These are phyloP conservation scores for Bimastos eiseni DNA, from an alignment of 2,888 invertebrate genomes.

Conservation along the genomic window DNA sequence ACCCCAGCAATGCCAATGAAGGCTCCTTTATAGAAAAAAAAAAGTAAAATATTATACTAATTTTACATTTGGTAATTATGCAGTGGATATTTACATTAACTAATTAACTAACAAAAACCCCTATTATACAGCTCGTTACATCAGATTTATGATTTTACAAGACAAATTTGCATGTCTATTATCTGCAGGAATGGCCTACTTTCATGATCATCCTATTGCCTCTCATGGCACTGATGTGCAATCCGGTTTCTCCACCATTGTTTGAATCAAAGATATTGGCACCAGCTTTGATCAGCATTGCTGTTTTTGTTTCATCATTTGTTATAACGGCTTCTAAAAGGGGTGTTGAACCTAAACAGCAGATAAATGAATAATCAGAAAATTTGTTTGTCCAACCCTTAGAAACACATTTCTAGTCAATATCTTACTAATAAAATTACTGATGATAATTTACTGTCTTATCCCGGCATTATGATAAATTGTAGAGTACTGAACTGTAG, in stretches of 20 bases:
- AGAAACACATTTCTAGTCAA: neutral
- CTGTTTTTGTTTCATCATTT: neutral
- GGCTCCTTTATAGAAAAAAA: neutral
- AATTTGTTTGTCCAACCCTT: neutral
- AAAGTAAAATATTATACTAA: neutral
- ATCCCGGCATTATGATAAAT: neutral
- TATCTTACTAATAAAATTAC: no score
- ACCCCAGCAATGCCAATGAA: neutral
- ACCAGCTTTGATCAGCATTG: conserved; percentile 26
- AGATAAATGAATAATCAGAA: neutral
- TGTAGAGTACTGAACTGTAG: neutral
- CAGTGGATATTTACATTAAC: neutral
- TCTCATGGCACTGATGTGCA: conserved; percentile 39
- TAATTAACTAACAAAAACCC: neutral
- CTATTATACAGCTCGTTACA: neutral
- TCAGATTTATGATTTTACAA: neutral
- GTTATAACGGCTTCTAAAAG: neutral
- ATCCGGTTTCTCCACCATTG: conserved; percentile 39
- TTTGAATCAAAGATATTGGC: conserved; percentile 25
- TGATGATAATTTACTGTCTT: no score
- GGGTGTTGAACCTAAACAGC: neutral
- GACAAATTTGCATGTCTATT: neutral
- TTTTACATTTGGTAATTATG: neutral
- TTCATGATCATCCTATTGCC: conserved; percentile 31
- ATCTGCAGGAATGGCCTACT: conserved; percentile 29